Conservation (phyloP, 2,797 vertebrate genomes). For the Geotrypetes seraphini region DNA sequence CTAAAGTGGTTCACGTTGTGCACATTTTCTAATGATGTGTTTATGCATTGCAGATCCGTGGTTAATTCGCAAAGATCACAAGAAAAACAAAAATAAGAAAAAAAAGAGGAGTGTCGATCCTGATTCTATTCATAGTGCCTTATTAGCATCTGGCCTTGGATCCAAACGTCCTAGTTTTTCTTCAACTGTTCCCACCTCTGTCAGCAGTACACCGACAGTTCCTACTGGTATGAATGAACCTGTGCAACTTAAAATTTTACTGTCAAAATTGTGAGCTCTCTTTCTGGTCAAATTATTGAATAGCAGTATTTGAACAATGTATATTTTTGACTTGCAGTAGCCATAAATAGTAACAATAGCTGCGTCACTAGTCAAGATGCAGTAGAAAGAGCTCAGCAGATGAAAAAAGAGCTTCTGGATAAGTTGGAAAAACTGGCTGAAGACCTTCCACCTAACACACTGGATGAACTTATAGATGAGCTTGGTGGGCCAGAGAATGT, state of each 20-base stretch:
- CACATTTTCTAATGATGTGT: no score
- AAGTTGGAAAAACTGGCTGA: conserved; percentile 82
- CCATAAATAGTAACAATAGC: conserved; percentile 44
- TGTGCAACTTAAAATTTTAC: no score
- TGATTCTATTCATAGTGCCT: conserved; percentile 98
- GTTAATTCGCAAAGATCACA: conserved; percentile 95
- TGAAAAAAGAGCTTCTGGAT: conserved; percentile 87
- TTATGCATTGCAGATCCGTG: conserved; percentile 72
- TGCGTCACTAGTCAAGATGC: conserved; percentile 90
- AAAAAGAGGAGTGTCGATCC: conserved; percentile 90
- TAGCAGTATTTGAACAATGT: not conserved
- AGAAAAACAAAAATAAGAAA: conserved; percentile 84
- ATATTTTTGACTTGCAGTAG: conserved; percentile 25
- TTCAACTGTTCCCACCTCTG: conserved; percentile 54
- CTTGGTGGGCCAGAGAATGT: conserved; percentile 94
- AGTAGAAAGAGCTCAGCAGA: conserved; percentile 88
- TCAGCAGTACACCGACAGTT: conserved; percentile 41
- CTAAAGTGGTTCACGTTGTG: no score
- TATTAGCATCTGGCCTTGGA: conserved; percentile 93
- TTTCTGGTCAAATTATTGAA: not conserved
- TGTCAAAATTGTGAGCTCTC: not conserved
- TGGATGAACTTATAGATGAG: conserved; percentile 94
- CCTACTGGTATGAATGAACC: conserved; percentile 41
- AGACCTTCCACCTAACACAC: conserved; percentile 86
- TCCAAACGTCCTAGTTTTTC: conserved; percentile 85